Conservation (phyloP, 92 coral and sea anemone genomes). For the Zoanthus sociatus region DNA sequence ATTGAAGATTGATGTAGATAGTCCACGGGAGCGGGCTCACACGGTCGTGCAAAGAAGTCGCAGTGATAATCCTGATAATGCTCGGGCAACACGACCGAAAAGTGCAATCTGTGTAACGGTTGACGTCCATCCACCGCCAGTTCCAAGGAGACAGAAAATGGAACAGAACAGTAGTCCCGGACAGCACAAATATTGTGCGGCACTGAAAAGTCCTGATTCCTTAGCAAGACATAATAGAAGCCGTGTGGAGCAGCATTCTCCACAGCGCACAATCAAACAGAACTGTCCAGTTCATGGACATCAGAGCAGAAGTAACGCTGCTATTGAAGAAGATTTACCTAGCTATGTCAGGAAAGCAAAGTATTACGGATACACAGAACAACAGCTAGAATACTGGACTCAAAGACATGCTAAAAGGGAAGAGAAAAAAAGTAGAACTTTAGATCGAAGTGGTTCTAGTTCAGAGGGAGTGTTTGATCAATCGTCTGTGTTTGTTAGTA, state of each 20-base stretch:
- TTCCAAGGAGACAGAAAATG: conserved; percentile 10
- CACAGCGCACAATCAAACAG: background rate
- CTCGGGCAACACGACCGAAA: conserved; percentile 7
- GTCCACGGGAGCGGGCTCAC: conserved; percentile 20
- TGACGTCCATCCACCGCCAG: conserved; percentile 29
- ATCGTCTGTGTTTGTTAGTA: conserved; percentile 9
- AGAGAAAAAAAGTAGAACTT: conserved; percentile 5
- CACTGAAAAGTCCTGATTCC: conserved; percentile 1
- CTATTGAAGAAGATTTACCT: background rate
- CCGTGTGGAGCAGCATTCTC: background rate
- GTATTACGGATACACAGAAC: conserved; percentile 43
- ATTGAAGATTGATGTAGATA: conserved; percentile 9
- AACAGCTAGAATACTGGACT: conserved; percentile 42
- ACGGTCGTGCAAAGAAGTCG: conserved; percentile 15
- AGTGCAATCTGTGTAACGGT: conserved; percentile 34
- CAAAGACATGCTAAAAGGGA: conserved; percentile 33
- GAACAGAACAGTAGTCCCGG: conserved; percentile 3
- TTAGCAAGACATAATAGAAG: background rate
- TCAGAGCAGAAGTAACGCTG: background rate
- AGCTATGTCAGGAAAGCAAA: conserved; percentile 36
- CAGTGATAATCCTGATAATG: conserved; percentile 21
- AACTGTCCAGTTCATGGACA: conserved; percentile 6
- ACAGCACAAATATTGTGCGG: background rate
- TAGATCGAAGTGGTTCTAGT: background rate
- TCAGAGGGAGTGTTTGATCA: background rate